Base-by-base conservation (phyloP, 1,140 invertebrate species). In the Drosophila sturtevanti region DNA sequence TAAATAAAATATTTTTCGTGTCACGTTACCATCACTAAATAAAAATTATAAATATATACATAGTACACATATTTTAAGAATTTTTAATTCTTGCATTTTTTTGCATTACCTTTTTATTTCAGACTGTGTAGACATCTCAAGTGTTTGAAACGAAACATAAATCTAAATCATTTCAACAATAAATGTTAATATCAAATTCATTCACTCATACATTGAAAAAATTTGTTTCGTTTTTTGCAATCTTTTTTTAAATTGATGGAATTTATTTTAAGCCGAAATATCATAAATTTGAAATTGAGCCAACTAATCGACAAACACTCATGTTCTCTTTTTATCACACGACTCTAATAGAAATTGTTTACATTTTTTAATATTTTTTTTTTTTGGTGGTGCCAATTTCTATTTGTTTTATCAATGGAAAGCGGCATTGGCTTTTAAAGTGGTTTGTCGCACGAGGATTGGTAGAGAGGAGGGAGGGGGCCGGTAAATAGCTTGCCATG, bases 401-500 rank as follows among this genome's bases (percentile, higher is more conserved):
- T 62, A n/a, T 62, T 16, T 58, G 41, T 27, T 62, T 69, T 61
- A 69, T 72, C 66, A 70, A 56, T 55, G 48, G 61, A 72, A 68
- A 10, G 72, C 71, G 72, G 63, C 41, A 10, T 21, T 37, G 24
- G 54, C 70, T 74, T 74, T 74, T 22, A 74, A 31, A 74, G 70
- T 61, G 44, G 16, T 38, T 21, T 59, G 56, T 59, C 38, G 3
- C 31, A 31, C 16, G n/a, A 31, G 12, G 12, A 27, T n/a, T n/a
- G n/a, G n/a, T n/a, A n/a, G n/a, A n/a, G n/a, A 58, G 31, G 31
- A 22, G 14, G 7, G 16, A 1, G 12, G 10, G 7, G 18, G 5
- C 9, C 16, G 18, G 18, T 48, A 48, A 21, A 48, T 48, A 10
- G 10, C 16, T 35, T n/a, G 16, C 5, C 3, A 68, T 75, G 72